Evolutionary conservation across 2,797 vertebrate genomes (phyloP).

Genomic region (Mycteria americana): DNA sequence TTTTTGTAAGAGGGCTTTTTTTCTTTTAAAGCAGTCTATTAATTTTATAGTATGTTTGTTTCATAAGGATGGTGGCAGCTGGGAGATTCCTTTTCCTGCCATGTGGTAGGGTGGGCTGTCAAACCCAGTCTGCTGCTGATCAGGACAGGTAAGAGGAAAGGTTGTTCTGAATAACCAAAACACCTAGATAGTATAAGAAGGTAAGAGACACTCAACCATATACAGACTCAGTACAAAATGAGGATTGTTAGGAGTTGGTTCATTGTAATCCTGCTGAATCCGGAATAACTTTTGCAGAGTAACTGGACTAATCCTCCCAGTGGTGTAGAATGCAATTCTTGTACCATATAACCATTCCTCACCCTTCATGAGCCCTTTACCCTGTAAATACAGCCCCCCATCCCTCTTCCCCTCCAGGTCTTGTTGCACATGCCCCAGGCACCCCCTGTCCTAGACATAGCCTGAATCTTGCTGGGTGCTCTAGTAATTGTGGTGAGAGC

Average conservation of each 20-base stretch:
- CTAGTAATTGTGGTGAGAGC: background rate
- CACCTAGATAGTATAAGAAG: background rate
- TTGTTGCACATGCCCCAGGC: background rate
- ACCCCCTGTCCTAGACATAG: background rate
- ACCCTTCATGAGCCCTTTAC: background rate
- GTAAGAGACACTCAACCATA: background rate
- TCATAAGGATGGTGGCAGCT: background rate
- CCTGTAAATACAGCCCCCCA: background rate
- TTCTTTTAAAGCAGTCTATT: background rate
- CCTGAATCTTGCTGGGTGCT: rapidly evolving
- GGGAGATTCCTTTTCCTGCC: background rate
- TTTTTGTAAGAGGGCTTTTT: background rate
- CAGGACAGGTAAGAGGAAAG: background rate
- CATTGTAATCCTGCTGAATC: background rate
- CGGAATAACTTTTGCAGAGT: background rate
- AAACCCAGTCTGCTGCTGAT: background rate
- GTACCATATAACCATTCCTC: background rate
- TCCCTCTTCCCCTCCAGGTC: background rate
- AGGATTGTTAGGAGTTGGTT: background rate
- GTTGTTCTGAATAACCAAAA: background rate
- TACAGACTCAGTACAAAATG: background rate
- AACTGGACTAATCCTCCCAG: background rate
- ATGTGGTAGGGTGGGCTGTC: background rate
- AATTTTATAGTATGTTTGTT: background rate
- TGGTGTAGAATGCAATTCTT: background rate